Conservation (phyloP, 1,140 invertebrate genomes). For the Trichonephila clavipes region DNA sequence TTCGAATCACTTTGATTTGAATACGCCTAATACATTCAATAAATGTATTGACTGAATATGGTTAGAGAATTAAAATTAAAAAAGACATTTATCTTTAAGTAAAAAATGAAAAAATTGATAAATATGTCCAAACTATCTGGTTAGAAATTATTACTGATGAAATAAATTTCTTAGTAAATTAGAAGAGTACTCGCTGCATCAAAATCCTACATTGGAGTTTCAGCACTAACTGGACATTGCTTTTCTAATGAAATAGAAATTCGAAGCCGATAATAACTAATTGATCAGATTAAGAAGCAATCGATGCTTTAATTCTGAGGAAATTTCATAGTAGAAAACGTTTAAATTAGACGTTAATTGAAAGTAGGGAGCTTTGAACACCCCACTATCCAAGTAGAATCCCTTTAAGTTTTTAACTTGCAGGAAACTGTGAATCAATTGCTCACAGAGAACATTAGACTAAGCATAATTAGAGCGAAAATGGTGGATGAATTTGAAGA, state of each 20-base stretch:
- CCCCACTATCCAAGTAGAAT: neutral
- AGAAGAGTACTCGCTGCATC: too few species aligned
- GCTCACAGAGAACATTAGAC: conserved; percentile 49
- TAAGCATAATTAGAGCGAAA: conserved; percentile 60
- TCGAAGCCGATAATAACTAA: neutral
- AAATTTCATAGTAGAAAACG: neutral
- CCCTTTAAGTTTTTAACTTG: conserved; percentile 36
- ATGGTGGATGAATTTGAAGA: neutral
- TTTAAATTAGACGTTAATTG: conserved; percentile 48
- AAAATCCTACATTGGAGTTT: too few species aligned
- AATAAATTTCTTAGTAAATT: too few species aligned
- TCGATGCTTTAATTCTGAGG: neutral
- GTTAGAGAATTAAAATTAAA: too few species aligned
- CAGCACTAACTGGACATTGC: too few species aligned
- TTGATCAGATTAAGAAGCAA: neutral
- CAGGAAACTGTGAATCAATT: conserved; percentile 54
- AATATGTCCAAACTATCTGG: too few species aligned
- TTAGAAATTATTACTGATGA: too few species aligned
- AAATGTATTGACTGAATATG: too few species aligned
- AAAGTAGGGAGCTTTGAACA: conserved; percentile 15
- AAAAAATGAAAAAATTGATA: too few species aligned
- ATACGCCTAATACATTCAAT: too few species aligned
- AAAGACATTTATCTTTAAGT: too few species aligned
- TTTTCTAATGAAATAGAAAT: neutral
- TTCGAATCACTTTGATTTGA: too few species aligned